Evolutionary conservation across 1,140 invertebrate genomes (phyloP).

Genomic region (Drosophila baimaii): DNA sequence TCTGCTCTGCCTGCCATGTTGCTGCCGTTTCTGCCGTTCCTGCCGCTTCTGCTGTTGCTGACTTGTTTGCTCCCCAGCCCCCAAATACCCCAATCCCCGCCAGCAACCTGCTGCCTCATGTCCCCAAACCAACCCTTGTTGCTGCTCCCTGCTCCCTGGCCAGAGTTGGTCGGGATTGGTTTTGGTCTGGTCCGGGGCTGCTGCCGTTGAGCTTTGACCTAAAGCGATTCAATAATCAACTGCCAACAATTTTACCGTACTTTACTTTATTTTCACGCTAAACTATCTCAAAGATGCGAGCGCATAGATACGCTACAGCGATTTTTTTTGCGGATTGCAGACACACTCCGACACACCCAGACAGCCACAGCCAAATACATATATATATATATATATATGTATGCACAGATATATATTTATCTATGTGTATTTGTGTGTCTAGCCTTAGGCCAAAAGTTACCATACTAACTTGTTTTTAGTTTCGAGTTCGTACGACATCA

Average conservation of each 20-base stretch:
- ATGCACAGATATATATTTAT: slow-evolving; percentile 10
- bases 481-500: slow-evolving; percentile 84
- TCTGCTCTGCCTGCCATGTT: slow-evolving; percentile 69
- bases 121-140: slow-evolving; percentile 22
- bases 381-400: slow-evolving; percentile 13
- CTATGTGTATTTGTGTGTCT: slow-evolving; percentile 39
- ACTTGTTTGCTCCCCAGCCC: slow-evolving; percentile 50
- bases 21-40: slow-evolving; percentile 60
- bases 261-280: slow-evolving; percentile 83
- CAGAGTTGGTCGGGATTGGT: slow-evolving; percentile 39
- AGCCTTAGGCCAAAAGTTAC: slow-evolving; percentile 82
- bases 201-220: slow-evolving; percentile 80
- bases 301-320: slow-evolving; percentile 81
- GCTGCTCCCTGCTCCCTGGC: slow-evolving; percentile 39
- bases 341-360: slow-evolving; percentile 57
- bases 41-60: slow-evolving; percentile 67
- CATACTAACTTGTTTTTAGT: slow-evolving; percentile 83
- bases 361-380: slow-evolving; percentile 21
- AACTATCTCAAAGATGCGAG: slow-evolving; percentile 83
- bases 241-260: slow-evolving; percentile 83
- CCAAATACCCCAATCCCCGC: slow-evolving; percentile 11
- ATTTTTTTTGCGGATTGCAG: slow-evolving; percentile 80
- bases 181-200: slow-evolving; percentile 32
- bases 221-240: slow-evolving; percentile 83
- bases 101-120: slow-evolving; percentile 15